These are phyloP conservation scores for Stichopus horrens DNA, from an alignment of 53 echinoderm and acorn worm species.

Conservation along the genomic window DNA sequence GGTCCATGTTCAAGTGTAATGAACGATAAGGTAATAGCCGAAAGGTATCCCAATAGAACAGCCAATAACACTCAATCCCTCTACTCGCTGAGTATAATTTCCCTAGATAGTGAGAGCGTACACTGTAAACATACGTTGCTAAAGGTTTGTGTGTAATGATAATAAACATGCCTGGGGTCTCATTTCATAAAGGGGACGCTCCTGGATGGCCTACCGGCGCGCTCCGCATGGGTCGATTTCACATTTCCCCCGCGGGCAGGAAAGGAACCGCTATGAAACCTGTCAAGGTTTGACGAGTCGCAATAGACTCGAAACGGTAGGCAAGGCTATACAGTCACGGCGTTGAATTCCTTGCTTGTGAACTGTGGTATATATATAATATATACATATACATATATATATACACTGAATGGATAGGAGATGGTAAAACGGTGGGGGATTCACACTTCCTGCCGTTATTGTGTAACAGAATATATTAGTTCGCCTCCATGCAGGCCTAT, in stretches of 20 bases:
- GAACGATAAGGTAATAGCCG: conserved; percentile 19
- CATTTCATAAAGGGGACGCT: conserved; percentile 46
- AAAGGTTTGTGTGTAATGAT: conserved; percentile 44
- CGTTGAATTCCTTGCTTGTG: no score
- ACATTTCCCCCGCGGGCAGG: conserved; percentile 44
- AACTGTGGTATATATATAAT: no score
- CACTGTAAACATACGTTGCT: conserved; percentile 44
- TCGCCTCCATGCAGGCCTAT: no score
- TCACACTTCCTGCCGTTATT: conserved; percentile 39
- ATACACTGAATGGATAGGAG: conserved; percentile 14
- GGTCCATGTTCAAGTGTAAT: not conserved
- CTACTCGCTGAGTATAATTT: not conserved
- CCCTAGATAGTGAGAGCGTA: conserved; percentile 25
- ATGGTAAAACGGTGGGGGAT: conserved; percentile 33
- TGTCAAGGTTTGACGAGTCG: conserved; percentile 29
- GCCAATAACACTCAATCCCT: conserved; percentile 13
- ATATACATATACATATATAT: not conserved
- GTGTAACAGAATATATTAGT: conserved; percentile 40
- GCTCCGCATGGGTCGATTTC: conserved; percentile 50
- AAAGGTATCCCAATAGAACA: conserved; percentile 18
- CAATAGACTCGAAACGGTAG: conserved; percentile 35
- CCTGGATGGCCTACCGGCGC: conserved; percentile 48
- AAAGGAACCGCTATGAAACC: conserved; percentile 31
- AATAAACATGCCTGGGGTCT: conserved; percentile 45
- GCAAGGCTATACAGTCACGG: not conserved